Evolutionary conservation across 2,113 vertebrate species (phyloP), one percentile per base, ranked within the genome.

Genomic region (Synchiropus splendidus): DNA sequence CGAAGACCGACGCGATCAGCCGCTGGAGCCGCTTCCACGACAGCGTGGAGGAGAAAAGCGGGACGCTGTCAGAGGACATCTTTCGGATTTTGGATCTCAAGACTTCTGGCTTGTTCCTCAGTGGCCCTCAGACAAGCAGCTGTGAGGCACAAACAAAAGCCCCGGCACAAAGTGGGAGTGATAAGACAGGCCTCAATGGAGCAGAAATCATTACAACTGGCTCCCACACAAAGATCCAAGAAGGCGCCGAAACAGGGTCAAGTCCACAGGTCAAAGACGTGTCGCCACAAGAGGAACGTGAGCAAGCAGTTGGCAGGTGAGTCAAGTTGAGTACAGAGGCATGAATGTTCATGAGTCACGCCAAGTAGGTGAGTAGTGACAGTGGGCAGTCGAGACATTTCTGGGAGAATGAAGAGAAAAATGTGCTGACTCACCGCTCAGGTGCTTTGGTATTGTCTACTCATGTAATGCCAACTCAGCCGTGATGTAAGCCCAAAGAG

Each of bases 51-150:
- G 91, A 95, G 45, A 90, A 82, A 39, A 83, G 87, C 0, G 79
- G 64, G 54, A 89, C 91, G 0, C 42, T 92, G 36, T 96, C 94
- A 2, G 90, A 97, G 11, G 91, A 90, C 44, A 83, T 92, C 35
- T 85, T 81, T 1, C 89, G 86, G 67, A 72, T 85, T 31, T 72
- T 89, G 0, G 88, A 91, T 58, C 60, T 88, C 6, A 81, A 89
- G 43, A 57, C 79, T 16, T 43, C 0, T 2, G 71, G 69, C 1
- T 71, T 46, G 2, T 67, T 51, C 0, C 73, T 43, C 5, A 50
- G 5, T 5, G 51, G 57, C 44, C 9, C 55, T 0, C 44, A 27
- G 10, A 41, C 47, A 33, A 68, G 45, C 17, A 16, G 27, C 18
- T 67, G 49, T 48, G 78, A 70, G 0, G 74, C 10, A 36, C 75